These are phyloP conservation scores for Hippasteria phrygiana DNA, from an alignment of 53 echinoderm and acorn worm genomes.

Conservation along the genomic window DNA sequence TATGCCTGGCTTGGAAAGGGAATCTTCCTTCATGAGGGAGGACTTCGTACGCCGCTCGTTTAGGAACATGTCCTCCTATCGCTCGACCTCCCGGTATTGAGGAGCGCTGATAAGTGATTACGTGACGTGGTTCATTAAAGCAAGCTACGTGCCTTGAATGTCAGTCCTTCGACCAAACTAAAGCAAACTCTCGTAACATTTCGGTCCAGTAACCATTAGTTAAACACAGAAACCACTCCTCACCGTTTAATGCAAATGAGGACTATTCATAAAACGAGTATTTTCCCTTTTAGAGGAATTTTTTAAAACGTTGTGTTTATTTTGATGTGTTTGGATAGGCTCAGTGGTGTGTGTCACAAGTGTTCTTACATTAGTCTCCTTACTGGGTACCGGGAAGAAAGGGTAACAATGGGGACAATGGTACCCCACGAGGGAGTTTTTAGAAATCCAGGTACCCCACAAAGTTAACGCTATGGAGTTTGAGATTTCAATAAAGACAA, in stretches of 20 bases:
- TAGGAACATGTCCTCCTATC: background rate
- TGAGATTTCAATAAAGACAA: too few relatives aligned
- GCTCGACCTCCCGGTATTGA: background rate
- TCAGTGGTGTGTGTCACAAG: too few relatives aligned
- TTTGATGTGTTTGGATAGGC: too few relatives aligned
- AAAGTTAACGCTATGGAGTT: too few relatives aligned
- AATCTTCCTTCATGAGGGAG: background rate
- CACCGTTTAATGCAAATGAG: background rate
- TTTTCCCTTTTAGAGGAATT: too few relatives aligned
- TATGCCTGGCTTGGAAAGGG: background rate
- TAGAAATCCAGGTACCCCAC: too few relatives aligned
- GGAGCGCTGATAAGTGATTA: constrained; percentile 14
- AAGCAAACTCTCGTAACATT: background rate
- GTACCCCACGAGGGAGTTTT: too few relatives aligned
- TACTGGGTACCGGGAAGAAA: too few relatives aligned
- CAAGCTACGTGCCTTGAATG: constrained; percentile 12
- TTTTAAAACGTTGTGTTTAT: too few relatives aligned
- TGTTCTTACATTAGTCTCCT: too few relatives aligned
- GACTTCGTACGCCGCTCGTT: background rate
- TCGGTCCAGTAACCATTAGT: background rate
- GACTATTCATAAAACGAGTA: too few relatives aligned
- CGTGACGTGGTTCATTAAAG: constrained; percentile 1
- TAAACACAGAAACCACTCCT: background rate
- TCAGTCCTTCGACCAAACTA: constrained; percentile 1
- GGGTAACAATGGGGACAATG: too few relatives aligned